phyloP scores from a whole-genome alignment of 2,113 vertebrate genomes.

The Mionectes macconnelli region DNA sequence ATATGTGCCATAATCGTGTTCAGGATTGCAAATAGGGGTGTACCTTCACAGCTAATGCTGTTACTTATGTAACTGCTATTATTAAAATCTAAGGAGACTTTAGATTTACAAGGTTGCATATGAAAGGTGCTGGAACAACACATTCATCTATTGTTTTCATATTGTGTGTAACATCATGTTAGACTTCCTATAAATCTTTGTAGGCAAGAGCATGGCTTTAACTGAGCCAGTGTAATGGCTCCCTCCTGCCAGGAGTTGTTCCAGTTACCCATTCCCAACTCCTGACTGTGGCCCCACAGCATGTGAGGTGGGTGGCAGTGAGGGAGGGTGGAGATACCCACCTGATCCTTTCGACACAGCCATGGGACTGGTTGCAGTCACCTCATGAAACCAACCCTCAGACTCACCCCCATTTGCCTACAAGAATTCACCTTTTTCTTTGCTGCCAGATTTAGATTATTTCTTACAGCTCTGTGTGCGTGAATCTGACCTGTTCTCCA shows the following conservation, averaged over 20 bases:
- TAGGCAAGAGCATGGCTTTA: neutral
- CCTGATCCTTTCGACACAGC: neutral
- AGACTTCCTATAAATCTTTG: neutral
- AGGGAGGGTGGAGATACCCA: neutral
- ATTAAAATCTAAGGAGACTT: neutral
- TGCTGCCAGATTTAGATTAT: neutral
- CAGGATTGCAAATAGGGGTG: neutral
- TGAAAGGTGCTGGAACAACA: neutral
- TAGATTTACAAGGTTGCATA: neutral
- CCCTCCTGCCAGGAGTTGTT: neutral
- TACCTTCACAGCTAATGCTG: accelerated
- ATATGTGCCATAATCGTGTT: neutral
- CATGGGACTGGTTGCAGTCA: neutral
- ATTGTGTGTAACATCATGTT: neutral
- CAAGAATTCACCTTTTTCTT: neutral
- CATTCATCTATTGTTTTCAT: neutral
- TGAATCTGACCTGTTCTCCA: neutral
- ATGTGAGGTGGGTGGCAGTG: neutral
- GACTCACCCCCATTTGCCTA: neutral
- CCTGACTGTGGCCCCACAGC: neutral
- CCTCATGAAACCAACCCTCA: neutral
- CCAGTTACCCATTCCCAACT: neutral
- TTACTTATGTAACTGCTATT: neutral
- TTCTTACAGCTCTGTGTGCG: neutral
- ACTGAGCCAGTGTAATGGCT: neutral